Evolutionary conservation across 2,113 vertebrate genomes (phyloP).

Genomic region (Oncorhynchus nerka): DNA sequence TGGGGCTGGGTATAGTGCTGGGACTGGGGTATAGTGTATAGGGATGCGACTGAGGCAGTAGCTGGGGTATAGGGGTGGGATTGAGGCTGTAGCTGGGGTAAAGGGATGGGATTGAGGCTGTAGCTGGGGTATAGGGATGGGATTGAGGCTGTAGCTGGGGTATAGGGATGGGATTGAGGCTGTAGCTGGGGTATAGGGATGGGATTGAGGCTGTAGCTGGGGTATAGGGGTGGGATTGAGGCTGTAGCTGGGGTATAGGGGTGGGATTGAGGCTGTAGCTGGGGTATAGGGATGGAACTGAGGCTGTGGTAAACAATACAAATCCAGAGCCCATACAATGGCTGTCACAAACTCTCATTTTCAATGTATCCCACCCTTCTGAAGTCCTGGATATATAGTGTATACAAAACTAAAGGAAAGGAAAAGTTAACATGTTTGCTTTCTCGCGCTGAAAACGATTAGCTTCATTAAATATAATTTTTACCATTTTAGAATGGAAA

Average conservation of each 20-base stretch:
- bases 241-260: not conserved
- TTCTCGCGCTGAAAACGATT: slow-evolving; percentile 60
- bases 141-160: too few relatives aligned
- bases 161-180: too few relatives aligned
- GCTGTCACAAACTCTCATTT: slow-evolving; percentile 59
- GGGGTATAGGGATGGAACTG: not conserved
- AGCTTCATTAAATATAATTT: slow-evolving; percentile 66
- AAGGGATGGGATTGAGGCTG: too few relatives aligned
- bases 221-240: not conserved
- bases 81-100: too few relatives aligned
- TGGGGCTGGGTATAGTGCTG: not conserved
- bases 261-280: too few relatives aligned
- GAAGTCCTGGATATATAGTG: not conserved
- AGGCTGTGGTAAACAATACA: not conserved
- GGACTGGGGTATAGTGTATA: not conserved
- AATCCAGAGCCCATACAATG: not conserved
- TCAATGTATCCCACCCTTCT: slow-evolving; percentile 49
- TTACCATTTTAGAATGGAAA: slow-evolving; percentile 60
- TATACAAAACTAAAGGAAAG: slow-evolving; percentile 54
- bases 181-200: too few relatives aligned
- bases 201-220: too few relatives aligned
- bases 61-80: not conserved
- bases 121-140: too few relatives aligned
- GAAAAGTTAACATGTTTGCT: slow-evolving; percentile 50
- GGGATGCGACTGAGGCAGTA: not conserved